Evolutionary conservation across 2,888 invertebrate genomes (phyloP), one percentile per base, ranked within the genome.

Genomic region (Hirtodrosophila cameraria): DNA sequence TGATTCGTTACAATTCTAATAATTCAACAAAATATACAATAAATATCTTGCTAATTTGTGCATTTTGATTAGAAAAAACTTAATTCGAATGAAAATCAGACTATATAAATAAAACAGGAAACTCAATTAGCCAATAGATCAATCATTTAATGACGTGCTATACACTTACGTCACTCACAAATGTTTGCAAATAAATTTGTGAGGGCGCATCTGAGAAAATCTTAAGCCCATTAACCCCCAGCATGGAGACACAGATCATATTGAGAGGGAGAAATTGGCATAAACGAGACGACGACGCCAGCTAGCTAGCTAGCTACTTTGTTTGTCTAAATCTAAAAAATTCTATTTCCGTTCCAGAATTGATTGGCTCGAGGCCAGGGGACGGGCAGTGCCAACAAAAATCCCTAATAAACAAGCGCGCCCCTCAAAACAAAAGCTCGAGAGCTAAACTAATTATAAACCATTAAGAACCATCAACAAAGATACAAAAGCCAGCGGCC

Each of bases 321-420:
- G 23, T 50, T 35, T 30, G 11, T 13, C 31, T 31, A 8, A 53
- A 18, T 18, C 18, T 18, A 36, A n/a, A n/a, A n/a, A n/a, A 33
- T 39, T 72, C 73, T 80, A 84, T 80, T 80, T 84, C 84, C 81
- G 86, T 86, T 80, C 85, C 80, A 80, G 81, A 80, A 67, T 61
- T 52, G 64, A 76, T 80, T 79, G 86, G 86, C 84, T 60, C 59
- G 53, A 25, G 50, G 80, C 84, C 83, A 79, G 60, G 25, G 25
- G 16, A 62, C 45, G 20, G 31, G 6, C 39, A 58, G 38, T 57
- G 53, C 16, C 58, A 45, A 42, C 28, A 18, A 27, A 58, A 38
- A 66, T 67, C 64, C 64, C 60, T 57, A 73, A 73, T 62, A 65
- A 73, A 58, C 41, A 53, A 63, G 43, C 27, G 13, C 39, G n/a